phyloP scores from a whole-genome alignment of 2,888 invertebrate genomes.

The Dynastes hyllus region DNA sequence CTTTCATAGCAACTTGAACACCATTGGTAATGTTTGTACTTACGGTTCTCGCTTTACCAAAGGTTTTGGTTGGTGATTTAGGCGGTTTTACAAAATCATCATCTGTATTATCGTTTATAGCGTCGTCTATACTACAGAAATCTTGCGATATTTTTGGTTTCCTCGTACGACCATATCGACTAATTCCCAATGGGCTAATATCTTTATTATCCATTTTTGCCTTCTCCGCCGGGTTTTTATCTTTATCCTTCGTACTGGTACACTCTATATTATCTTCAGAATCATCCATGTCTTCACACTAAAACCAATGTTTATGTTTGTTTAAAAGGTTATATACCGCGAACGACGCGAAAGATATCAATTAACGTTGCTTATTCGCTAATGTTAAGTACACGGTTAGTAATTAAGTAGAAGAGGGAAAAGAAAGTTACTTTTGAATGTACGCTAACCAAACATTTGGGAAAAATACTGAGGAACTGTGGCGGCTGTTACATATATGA shows the following conservation, averaged over 20 bases:
- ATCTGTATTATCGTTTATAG: slow-evolving; percentile 56
- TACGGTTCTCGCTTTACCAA: background rate
- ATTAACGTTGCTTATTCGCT: background rate
- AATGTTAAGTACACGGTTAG: background rate
- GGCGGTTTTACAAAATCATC: slow-evolving; percentile 18
- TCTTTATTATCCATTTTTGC: slow-evolving; percentile 10
- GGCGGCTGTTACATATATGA: background rate
- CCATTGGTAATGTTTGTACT: slow-evolving; percentile 13
- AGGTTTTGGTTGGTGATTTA: slow-evolving; percentile 22
- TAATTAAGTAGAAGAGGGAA: background rate
- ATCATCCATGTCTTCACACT: slow-evolving; percentile 31
- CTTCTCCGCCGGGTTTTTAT: background rate
- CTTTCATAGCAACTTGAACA: background rate
- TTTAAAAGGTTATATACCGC: slow-evolving; percentile 35
- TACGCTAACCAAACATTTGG: slow-evolving; percentile 30
- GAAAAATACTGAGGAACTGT: background rate
- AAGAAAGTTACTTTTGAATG: slow-evolving; percentile 1
- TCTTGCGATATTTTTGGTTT: slow-evolving; percentile 73
- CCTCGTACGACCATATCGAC: slow-evolving; percentile 77
- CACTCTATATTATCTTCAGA: slow-evolving; percentile 20
- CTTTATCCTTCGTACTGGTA: background rate
- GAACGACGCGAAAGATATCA: background rate
- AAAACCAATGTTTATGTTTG: slow-evolving; percentile 31
- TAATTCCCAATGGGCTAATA: slow-evolving; percentile 60
- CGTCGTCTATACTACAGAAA: slow-evolving; percentile 69